Percentiles rank a stretch among this genome's conserved stretches.
Evolutionary conservation across 2,888 invertebrate genomes (phyloP).

Genomic region (Dasysyrphus albostriatus): DNA sequence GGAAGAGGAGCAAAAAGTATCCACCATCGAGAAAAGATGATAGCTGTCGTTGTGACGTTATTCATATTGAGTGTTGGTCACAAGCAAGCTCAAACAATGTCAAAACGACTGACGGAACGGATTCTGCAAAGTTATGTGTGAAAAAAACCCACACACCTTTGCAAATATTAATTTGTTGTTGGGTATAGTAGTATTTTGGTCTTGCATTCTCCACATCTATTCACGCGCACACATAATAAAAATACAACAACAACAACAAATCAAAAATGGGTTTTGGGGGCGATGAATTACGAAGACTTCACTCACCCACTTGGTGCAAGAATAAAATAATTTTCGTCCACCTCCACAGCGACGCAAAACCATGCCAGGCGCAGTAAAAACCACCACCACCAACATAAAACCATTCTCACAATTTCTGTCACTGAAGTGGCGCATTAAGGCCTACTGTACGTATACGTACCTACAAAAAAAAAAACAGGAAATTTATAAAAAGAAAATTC

Average conservation of each 20-base stretch:
- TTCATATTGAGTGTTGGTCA: neutral
- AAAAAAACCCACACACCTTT: neutral
- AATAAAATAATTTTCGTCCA: neutral
- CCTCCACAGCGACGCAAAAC: neutral
- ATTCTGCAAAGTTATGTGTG: neutral
- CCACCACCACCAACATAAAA: conserved; percentile 11
- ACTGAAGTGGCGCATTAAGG: conserved; percentile 18
- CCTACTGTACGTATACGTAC: neutral
- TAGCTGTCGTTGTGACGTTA: neutral
- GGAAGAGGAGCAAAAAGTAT: neutral
- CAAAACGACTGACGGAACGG: neutral
- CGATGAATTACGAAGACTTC: neutral
- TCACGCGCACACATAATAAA: neutral
- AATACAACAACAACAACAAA: neutral
- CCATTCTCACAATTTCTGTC: neutral
- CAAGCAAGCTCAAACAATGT: neutral
- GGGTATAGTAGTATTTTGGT: neutral
- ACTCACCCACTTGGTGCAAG: too few species aligned
- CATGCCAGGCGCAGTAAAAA: conserved; percentile 22
- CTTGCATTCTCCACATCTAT: neutral
- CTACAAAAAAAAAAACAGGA: neutral
- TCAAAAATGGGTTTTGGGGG: neutral
- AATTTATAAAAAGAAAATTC: neutral
- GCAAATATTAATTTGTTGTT: neutral
- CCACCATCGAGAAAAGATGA: neutral